phyloP scores from a whole-genome alignment of 2,113 vertebrate species.

The Semnornis frantzii region DNA sequence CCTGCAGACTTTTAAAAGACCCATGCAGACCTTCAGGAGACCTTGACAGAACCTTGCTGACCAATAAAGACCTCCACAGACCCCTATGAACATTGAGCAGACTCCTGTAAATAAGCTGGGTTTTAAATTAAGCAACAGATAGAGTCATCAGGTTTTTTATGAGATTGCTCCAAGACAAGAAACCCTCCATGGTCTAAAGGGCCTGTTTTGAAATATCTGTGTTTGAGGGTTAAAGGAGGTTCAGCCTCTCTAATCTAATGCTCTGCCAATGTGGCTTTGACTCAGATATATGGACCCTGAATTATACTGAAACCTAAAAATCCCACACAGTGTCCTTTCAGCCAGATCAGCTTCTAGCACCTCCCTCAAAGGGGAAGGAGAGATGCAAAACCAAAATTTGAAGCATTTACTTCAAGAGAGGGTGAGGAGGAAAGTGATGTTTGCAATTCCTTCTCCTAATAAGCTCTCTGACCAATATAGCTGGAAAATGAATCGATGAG shows the following conservation, averaged over 20 bases:
- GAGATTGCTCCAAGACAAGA: conserved; percentile 31
- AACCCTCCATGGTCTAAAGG: neutral
- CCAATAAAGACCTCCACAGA: too few species aligned
- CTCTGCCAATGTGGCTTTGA: neutral
- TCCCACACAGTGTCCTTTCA: neutral
- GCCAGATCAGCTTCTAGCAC: neutral
- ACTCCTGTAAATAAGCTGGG: neutral
- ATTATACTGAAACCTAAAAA: neutral
- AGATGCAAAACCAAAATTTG: neutral
- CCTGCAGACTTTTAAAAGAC: too few species aligned
- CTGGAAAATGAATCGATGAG: neutral
- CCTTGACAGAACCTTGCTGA: too few species aligned
- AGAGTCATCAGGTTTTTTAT: conserved; percentile 51
- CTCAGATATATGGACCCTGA: neutral
- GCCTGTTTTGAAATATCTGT: neutral
- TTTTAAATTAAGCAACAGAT: conserved; percentile 56
- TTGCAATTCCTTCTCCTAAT: neutral
- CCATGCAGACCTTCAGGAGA: too few species aligned
- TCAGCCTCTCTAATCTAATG: neutral
- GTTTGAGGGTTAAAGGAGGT: neutral
- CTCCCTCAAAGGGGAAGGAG: neutral
- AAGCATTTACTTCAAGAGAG: neutral
- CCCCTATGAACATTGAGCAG: too few species aligned
- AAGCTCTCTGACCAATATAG: neutral
- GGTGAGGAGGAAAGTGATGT: neutral